Percentiles rank a stretch among this genome's conserved stretches.
Evolutionary conservation across 2,888 invertebrate genomes (phyloP).

Genomic region (Agriopis aurantiaria): DNA sequence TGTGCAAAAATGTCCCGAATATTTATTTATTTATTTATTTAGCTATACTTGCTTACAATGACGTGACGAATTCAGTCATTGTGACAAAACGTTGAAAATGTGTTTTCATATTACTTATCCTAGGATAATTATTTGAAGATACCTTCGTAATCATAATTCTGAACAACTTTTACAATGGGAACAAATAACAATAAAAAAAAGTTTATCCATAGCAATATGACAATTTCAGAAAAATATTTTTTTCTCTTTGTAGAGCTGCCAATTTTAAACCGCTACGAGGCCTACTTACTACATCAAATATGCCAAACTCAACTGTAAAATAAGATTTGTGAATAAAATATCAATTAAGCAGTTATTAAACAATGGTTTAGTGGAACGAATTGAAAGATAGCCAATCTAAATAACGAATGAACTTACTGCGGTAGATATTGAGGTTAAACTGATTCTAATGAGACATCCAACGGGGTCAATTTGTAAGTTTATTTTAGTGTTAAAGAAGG

Average conservation of each 20-base stretch:
- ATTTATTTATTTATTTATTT: too few relatives aligned
- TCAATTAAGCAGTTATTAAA: constrained; percentile 36
- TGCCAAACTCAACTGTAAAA: constrained; percentile 38
- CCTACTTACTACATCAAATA: constrained; percentile 37
- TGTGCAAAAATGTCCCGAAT: too few relatives aligned
- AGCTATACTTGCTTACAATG: background rate
- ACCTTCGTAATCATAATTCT: too few relatives aligned
- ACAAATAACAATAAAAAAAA: too few relatives aligned
- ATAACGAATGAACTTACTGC: constrained; percentile 4
- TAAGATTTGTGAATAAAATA: constrained; percentile 40
- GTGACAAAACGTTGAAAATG: background rate
- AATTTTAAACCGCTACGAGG: constrained; percentile 35
- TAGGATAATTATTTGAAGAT: too few relatives aligned
- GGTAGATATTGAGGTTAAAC: constrained; percentile 2
- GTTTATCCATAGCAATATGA: too few relatives aligned
- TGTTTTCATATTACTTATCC: too few relatives aligned
- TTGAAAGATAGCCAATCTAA: constrained; percentile 25
- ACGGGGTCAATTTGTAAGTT: constrained; percentile 2
- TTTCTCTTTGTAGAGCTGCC: background rate
- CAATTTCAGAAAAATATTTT: too few relatives aligned
- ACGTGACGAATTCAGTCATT: background rate
- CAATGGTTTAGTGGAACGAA: constrained; percentile 40
- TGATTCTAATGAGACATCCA: constrained; percentile 12
- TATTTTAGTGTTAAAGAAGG: background rate
- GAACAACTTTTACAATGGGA: too few relatives aligned